A percentile compares a stretch with the other conserved stretches of the same genome.
phyloP scores from a whole-genome alignment of 2,797 vertebrate species.

The Myotis pilosus region DNA sequence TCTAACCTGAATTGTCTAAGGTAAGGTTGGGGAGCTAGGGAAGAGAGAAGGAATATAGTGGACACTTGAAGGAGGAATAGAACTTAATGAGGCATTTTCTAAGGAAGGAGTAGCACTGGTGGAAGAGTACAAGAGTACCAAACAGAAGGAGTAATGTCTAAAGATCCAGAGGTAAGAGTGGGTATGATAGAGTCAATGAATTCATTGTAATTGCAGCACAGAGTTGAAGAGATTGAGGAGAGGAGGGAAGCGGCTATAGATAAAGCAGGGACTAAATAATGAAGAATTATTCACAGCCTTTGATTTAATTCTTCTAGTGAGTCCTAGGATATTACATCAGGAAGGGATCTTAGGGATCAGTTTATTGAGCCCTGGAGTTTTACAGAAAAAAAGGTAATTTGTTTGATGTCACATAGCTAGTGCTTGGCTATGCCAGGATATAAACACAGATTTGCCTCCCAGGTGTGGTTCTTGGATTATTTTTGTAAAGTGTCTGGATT shows the following conservation, averaged over 20 bases:
- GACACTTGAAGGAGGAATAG: background rate
- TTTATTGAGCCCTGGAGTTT: slow-evolving; percentile 25
- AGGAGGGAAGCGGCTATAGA: background rate
- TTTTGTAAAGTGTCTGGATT: slow-evolving; percentile 41
- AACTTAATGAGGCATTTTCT: background rate
- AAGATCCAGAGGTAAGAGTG: background rate
- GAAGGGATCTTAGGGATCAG: background rate
- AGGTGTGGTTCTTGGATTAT: background rate
- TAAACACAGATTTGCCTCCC: background rate
- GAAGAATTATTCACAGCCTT: slow-evolving; percentile 7
- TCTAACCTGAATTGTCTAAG: background rate
- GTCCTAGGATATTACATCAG: background rate
- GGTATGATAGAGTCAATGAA: background rate
- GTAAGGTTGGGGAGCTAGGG: background rate
- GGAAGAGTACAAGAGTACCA: background rate
- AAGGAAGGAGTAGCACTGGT: background rate
- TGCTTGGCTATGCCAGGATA: background rate
- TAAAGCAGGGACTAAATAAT: background rate
- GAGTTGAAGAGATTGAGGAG: background rate
- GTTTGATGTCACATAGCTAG: background rate
- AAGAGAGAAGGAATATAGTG: background rate
- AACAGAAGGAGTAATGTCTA: background rate
- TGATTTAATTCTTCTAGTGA: slow-evolving; percentile 28
- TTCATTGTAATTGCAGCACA: background rate
- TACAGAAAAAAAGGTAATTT: slow-evolving; percentile 33